Conservation (phyloP, 53 echinoderm and acorn worm species). For the Echinometra lucunter region DNA sequence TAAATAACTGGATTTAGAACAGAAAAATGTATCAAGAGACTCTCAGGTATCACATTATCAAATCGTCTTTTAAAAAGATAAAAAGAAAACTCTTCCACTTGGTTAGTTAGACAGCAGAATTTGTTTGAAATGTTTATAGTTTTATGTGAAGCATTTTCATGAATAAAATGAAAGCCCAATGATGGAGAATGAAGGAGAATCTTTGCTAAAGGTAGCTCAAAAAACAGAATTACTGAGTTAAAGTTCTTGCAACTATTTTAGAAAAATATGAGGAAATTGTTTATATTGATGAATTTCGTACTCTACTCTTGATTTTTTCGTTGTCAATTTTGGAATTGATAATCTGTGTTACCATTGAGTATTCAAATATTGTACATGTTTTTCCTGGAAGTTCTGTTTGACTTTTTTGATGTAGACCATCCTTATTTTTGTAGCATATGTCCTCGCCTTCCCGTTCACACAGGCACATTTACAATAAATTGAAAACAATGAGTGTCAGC, state of each 20-base stretch:
- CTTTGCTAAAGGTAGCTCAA: neutral
- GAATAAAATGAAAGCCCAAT: neutral
- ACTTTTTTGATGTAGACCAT: conserved; percentile 57
- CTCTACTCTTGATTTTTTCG: neutral
- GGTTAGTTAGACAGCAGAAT: neutral
- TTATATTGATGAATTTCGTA: neutral
- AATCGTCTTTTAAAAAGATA: conserved; percentile 17
- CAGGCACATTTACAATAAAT: conserved; percentile 68
- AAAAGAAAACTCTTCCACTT: neutral
- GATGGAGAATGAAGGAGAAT: neutral
- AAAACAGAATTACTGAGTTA: neutral
- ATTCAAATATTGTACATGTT: conserved; percentile 50
- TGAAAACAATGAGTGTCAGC: conserved; percentile 68
- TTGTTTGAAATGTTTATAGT: neutral
- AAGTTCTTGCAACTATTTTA: neutral
- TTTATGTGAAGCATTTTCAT: conserved; percentile 4
- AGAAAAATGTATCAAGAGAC: neutral
- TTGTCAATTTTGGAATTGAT: conserved; percentile 37
- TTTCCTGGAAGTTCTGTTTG: conserved; percentile 18
- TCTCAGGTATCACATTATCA: conserved; percentile 38
- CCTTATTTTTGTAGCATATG: conserved; percentile 66
- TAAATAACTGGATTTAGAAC: conserved; percentile 25
- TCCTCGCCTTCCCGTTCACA: conserved; percentile 45
- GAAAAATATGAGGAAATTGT: neutral
- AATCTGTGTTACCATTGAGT: conserved; percentile 9